phyloP scores from a whole-genome alignment of 53 echinoderm and acorn worm species.

The Actinopyga echinites region DNA sequence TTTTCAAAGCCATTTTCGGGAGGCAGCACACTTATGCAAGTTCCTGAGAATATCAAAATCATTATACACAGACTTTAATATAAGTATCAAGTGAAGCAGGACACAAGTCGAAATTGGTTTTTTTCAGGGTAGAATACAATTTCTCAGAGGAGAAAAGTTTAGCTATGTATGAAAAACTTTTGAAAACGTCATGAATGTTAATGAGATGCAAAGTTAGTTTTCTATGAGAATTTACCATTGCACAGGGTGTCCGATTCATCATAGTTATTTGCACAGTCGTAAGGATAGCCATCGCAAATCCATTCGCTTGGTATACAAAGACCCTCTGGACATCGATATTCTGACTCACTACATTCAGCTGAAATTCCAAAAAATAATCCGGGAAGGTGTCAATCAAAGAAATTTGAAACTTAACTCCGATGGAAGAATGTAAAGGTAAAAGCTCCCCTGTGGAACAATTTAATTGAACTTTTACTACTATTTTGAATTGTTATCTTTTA shows the following conservation, averaged over 20 bases:
- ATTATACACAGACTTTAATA: background rate
- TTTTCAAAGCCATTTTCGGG: constrained; percentile 38
- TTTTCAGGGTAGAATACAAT: too few species aligned
- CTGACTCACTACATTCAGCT: constrained; percentile 26
- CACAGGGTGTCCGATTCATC: constrained; percentile 44
- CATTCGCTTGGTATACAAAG: constrained; percentile 45
- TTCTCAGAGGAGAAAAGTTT: too few species aligned
- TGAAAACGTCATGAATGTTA: too few species aligned
- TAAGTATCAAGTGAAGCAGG: background rate
- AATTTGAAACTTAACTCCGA: background rate
- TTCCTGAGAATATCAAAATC: background rate
- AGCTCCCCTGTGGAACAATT: background rate
- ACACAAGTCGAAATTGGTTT: too few species aligned
- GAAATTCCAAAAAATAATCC: background rate
- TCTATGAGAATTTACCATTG: constrained; percentile 2
- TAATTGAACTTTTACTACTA: background rate
- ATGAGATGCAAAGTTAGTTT: background rate
- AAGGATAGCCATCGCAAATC: constrained; percentile 48
- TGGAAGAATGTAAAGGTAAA: too few species aligned
- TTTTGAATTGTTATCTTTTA: too few species aligned
- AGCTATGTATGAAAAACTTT: too few species aligned
- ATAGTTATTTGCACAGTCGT: constrained; percentile 53
- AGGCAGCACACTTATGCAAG: constrained; percentile 12
- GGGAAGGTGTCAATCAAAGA: background rate
- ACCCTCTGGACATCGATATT: constrained; percentile 58